phyloP scores from a whole-genome alignment of 2,797 vertebrate genomes.

The Phrynocephalus vlangalii region DNA sequence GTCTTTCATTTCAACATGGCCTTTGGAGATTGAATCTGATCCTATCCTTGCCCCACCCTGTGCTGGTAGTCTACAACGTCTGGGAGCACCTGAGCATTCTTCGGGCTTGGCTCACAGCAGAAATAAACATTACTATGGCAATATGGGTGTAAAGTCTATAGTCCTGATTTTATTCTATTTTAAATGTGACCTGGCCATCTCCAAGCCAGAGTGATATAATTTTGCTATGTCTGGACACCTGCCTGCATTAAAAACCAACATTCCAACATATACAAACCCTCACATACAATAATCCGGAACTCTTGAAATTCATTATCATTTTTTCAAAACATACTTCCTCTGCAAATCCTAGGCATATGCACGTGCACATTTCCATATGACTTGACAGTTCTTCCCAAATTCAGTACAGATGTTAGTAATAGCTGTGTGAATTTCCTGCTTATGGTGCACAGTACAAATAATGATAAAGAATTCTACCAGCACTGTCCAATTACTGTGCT shows the following conservation, averaged over 20 bases:
- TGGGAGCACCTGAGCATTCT: not conserved
- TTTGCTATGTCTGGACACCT: not conserved
- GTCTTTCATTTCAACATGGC: not conserved
- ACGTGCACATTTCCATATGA: not conserved
- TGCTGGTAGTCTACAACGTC: not conserved
- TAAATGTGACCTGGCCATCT: not conserved
- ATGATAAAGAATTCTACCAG: not conserved
- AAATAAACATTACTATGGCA: not conserved
- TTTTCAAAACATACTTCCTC: not conserved
- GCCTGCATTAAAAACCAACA: not conserved
- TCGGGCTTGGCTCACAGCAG: not conserved
- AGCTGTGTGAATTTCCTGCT: constrained; percentile 11
- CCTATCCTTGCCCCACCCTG: not conserved
- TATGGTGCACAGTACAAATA: constrained; percentile 1
- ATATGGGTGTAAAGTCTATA: not conserved
- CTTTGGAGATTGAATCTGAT: not conserved
- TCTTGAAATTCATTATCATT: not conserved
- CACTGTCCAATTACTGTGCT: constrained; percentile 2
- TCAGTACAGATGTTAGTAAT: constrained; percentile 15
- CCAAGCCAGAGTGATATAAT: not conserved
- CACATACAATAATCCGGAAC: not conserved
- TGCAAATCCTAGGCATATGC: not conserved
- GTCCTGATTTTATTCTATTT: not conserved
- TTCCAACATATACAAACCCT: not conserved
- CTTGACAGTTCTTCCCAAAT: not conserved